Base-by-base conservation (phyloP, 2,888 invertebrate species). In the Chrysolina oricalcia region DNA sequence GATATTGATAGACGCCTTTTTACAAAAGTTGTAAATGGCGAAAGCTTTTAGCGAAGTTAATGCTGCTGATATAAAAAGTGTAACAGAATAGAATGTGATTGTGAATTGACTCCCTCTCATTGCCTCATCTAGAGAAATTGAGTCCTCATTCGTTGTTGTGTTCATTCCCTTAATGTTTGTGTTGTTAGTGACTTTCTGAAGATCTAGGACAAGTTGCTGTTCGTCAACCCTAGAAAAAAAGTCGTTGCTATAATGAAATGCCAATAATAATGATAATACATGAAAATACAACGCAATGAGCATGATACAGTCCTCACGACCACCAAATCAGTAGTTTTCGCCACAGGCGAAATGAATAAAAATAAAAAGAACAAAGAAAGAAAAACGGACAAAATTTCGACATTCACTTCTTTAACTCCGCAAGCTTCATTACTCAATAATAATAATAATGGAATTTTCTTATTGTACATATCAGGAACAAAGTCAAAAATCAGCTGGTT, bases 1-100 rank as follows among this genome's bases (percentile, higher is more conserved):
- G 91, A 70, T 96, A 90, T 71, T 83, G 46, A 80, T 72, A 3
- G 82, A 80, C 13, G 85, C 83, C 63, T 67, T 79, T 64, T 80
- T 80, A 69, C 81, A 77, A 71, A 83, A 81, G 65, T 80, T 79
- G 15, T 83, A 80, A 21, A 81, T 74, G 19, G 76, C 40, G 48
- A 78, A 81, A 41, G 81, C 70, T 67, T 81, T 75, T 1, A 81
- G 19, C 59, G 79, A 64, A 19, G 77, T 78, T n/a, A 82, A 73
- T 17, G 76, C 71, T n/a, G 80, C 73, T 17, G 77, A 77, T 10
- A 77, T 40, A 17, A 82, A 11, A 9, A 83, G 78, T 71, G 77
- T 76, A 8, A 75, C 19, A 11, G 79, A 79, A 69, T 82, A 83
- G 0, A 81, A 59, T n/a, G 79, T 78, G 3, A 83, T 62, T 27